These are phyloP conservation scores for Prionailurus bengalensis DNA, from an alignment of 2,113 vertebrate genomes.

Conservation along the genomic window DNA sequence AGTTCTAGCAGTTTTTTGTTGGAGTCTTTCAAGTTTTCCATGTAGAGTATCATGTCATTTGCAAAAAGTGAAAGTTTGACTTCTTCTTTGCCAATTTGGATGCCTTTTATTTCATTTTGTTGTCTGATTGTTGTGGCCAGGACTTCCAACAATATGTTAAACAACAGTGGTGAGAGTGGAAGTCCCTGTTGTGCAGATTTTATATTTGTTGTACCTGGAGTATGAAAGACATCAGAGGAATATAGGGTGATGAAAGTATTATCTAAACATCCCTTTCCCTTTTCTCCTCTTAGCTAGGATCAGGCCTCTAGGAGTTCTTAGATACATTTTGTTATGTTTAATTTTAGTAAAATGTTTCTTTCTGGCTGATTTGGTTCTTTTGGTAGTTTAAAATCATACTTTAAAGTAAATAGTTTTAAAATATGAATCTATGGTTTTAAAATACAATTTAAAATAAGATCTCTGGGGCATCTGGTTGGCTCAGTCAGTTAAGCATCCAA, in stretches of 20 bases:
- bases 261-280: neutral
- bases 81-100: too few relatives aligned
- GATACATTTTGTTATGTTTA: slow-evolving; percentile 19
- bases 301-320: neutral
- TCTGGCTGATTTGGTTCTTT: neutral
- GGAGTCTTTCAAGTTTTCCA: too few relatives aligned
- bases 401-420: slow-evolving; percentile 2
- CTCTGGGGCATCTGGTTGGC: neutral
- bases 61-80: too few relatives aligned
- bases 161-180: too few relatives aligned
- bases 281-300: neutral
- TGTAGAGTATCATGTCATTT: too few relatives aligned
- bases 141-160: too few relatives aligned
- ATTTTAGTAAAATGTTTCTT: slow-evolving; percentile 12
- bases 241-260: neutral
- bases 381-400: slow-evolving; percentile 10
- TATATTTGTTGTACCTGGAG: neutral
- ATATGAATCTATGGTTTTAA: neutral
- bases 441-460: slow-evolving; percentile 25
- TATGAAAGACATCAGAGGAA: neutral
- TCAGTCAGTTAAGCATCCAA: too few relatives aligned
- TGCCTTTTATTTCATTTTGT: too few relatives aligned
- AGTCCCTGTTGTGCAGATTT: neutral
- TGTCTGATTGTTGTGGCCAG: too few relatives aligned
- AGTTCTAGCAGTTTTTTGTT: too few relatives aligned